Evolutionary conservation across 2,113 vertebrate species (phyloP), one percentile per base, ranked within the genome.

Genomic region (Hippocampus mohnikei): DNA sequence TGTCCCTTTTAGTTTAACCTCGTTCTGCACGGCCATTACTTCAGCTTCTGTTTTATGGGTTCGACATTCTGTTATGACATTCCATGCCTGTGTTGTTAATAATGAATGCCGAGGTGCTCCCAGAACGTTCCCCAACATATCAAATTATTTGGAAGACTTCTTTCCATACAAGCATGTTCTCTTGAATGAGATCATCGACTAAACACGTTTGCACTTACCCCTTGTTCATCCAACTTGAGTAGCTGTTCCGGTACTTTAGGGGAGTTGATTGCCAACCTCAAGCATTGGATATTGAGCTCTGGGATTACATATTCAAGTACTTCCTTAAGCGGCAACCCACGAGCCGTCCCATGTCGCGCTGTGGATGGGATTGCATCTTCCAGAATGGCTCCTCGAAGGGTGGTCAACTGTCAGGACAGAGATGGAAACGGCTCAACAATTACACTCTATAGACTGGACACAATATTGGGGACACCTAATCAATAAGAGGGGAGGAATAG

Each of bases 351-450:
- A 0, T 98, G 96, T 66, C 95, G 91, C 0, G 95, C 94, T 0
- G 96, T 97, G 71, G 96, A 98, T 41, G 97, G 95, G 37, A 99
- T 93, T 2, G 96, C 95, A 25, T 98, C 96, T 85, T 99, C 97
- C 74, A 97, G 86, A 82, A 99, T 96, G n/a, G 96, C 95, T 73
- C 97, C 97, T 68, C 97, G 91, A 46, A 99, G 92, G 0, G 96
- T 98, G 12, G 95, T 96, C 61, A 99, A 92, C 97, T 99, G 80
- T 9, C 46, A 61, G 23, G 48, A 73, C n/a, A 72, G 27, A 74
- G n/a, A 72, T 64, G 23, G 23, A 8, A 46, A 27, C 33, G 13
- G 27, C 16, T 18, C 11, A 33, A 33, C 15, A 60, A 33, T 12
- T 29, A 33, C 27, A 8, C 58, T 33, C 13, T 15, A 65, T 15